Conservation (phyloP, 2,888 invertebrate species). For the Lutraria lutraria region DNA sequence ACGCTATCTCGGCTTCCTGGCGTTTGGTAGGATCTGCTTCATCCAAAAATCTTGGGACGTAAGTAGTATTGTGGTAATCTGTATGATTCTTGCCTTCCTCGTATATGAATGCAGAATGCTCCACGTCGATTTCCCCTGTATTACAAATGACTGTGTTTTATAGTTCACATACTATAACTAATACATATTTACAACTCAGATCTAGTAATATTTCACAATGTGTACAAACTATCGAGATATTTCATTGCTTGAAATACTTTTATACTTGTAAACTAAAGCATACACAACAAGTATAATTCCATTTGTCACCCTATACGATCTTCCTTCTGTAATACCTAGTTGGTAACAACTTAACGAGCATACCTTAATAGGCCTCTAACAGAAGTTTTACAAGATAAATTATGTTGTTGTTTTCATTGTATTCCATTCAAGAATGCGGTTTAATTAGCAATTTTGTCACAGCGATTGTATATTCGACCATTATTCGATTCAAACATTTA, state of each 20-base stretch:
- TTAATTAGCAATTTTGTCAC: no score
- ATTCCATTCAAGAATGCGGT: no score
- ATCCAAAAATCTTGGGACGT: constrained; percentile 38
- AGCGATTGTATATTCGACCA: no score
- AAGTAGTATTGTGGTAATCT: constrained; percentile 35
- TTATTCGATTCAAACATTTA: no score
- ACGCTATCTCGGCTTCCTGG: constrained; percentile 1
- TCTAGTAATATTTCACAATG: not conserved
- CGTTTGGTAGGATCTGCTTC: not conserved
- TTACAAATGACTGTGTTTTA: not conserved
- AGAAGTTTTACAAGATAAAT: no score
- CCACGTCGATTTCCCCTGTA: constrained; percentile 21
- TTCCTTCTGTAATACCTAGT: not conserved
- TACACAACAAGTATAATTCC: not conserved
- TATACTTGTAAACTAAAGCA: no score
- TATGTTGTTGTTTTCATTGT: no score
- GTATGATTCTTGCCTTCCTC: constrained; percentile 18
- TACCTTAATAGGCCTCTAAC: no score
- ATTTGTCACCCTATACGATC: not conserved
- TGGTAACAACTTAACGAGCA: no score
- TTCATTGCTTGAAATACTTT: not conserved
- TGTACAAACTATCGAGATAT: not conserved
- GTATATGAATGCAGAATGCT: constrained; percentile 30
- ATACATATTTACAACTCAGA: not conserved
- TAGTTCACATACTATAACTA: not conserved